phyloP scores from a whole-genome alignment of 2,113 vertebrate genomes.

The Odocoileus virginianus region DNA sequence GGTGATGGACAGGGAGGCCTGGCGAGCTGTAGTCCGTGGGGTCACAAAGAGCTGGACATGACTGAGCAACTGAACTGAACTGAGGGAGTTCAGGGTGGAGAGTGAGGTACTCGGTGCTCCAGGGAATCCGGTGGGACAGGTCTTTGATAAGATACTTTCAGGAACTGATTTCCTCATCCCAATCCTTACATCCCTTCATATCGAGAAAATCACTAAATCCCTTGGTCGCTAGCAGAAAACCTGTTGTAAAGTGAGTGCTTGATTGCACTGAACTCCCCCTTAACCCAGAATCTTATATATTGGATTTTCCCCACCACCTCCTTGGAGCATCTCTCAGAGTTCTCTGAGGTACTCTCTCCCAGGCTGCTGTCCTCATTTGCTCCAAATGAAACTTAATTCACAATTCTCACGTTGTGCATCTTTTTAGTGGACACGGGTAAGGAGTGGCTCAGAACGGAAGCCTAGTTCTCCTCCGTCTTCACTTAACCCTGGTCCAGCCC shows the following conservation, averaged over 20 bases:
- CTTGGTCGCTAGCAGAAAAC: not conserved
- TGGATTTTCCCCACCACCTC: not conserved
- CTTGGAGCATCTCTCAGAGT: not conserved
- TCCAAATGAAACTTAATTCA: not conserved
- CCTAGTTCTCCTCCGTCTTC: fast-evolving
- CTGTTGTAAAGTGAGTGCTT: not conserved
- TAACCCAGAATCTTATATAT: not conserved
- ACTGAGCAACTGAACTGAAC: not conserved
- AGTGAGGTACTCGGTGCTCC: not conserved
- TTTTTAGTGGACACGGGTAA: not conserved
- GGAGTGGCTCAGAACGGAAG: not conserved
- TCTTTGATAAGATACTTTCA: not conserved
- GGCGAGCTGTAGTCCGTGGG: fast-evolving
- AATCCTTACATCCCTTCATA: not conserved
- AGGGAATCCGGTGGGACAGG: not conserved
- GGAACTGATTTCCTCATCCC: not conserved
- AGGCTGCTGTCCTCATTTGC: not conserved
- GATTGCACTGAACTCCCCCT: not conserved
- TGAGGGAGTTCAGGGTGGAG: not conserved
- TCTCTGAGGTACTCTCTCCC: not conserved
- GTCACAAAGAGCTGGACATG: not conserved
- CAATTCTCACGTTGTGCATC: not conserved
- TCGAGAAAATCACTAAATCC: not conserved
- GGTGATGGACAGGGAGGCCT: not conserved
- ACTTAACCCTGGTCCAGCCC: not conserved